A percentile compares a stretch with the other conserved stretches of the same genome.
phyloP scores from a whole-genome alignment of 2,113 vertebrate genomes.

The Laticauda laticaudata region DNA sequence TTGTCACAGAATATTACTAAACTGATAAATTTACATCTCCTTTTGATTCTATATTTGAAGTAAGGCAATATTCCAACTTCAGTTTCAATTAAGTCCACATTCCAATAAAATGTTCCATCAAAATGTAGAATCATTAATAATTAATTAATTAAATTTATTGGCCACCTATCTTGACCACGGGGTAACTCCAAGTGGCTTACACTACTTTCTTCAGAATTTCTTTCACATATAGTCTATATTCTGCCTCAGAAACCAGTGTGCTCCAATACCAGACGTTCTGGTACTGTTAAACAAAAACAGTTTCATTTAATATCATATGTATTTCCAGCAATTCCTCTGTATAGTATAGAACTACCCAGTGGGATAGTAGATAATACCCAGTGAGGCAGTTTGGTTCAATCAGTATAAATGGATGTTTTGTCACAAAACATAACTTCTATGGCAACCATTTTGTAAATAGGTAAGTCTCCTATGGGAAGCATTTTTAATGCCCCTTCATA shows the following conservation, averaged over 20 bases:
- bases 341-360: not conserved
- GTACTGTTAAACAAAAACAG: not conserved
- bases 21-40: constrained; percentile 17
- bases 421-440: not conserved
- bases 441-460: not conserved
- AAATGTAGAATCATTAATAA: not conserved
- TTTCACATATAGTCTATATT: not conserved
- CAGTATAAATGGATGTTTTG: not conserved
- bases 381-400: not conserved
- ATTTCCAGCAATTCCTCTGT: not conserved
- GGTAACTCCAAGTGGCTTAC: not conserved
- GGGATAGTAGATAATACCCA: not conserved
- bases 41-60: not conserved
- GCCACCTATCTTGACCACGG: not conserved
- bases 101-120: not conserved
- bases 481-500: not conserved
- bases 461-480: not conserved
- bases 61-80: not conserved
- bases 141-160: not conserved
- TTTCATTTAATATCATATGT: not conserved
- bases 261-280: not conserved
- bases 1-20: not conserved
- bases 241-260: not conserved
- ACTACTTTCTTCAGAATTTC: not conserved
- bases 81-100: not conserved